Conservation (phyloP, 2,888 invertebrate genomes). For the Allacma fusca region DNA sequence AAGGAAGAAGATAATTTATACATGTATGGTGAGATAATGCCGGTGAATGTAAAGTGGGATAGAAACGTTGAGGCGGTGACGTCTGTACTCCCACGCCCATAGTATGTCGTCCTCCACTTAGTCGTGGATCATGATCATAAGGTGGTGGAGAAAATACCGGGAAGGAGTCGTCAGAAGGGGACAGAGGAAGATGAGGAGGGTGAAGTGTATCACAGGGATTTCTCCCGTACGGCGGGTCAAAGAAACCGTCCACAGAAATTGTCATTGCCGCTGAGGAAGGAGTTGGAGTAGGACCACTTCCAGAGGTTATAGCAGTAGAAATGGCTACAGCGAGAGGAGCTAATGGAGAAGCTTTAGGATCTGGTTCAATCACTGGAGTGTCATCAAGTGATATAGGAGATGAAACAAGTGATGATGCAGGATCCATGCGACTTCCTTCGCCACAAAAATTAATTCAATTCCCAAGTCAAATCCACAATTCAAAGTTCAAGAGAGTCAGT, state of each 20-base stretch:
- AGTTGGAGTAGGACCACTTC: conserved; percentile 68
- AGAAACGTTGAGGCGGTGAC: conserved; percentile 67
- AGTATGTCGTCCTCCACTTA: conserved; percentile 63
- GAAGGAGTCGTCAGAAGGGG: conserved; percentile 72
- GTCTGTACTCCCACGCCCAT: conserved; percentile 67
- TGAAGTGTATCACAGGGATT: conserved; percentile 65
- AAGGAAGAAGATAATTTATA: conserved; percentile 65
- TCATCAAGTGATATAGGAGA: conserved; percentile 58
- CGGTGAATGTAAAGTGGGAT: conserved; percentile 76
- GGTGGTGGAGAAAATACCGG: conserved; percentile 87
- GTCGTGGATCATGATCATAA: conserved; percentile 65
- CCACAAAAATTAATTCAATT: conserved; percentile 36
- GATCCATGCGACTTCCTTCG: conserved; percentile 57
- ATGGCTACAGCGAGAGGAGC: conserved; percentile 67
- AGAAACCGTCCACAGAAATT: conserved; percentile 82
- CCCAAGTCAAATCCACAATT: conserved; percentile 13
- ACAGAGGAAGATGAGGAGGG: conserved; percentile 71
- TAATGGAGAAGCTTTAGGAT: conserved; percentile 46
- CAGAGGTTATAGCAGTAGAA: conserved; percentile 58
- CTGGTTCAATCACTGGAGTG: conserved; percentile 50
- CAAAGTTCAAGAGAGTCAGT: background rate
- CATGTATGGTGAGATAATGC: conserved; percentile 91
- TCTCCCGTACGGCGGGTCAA: conserved; percentile 69
- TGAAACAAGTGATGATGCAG: conserved; percentile 58
- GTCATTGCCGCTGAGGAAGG: conserved; percentile 87